Percentiles rank a stretch among this genome's conserved stretches.
Evolutionary conservation across 2,888 invertebrate genomes (phyloP).

Genomic region (Yponomeuta cagnagella): DNA sequence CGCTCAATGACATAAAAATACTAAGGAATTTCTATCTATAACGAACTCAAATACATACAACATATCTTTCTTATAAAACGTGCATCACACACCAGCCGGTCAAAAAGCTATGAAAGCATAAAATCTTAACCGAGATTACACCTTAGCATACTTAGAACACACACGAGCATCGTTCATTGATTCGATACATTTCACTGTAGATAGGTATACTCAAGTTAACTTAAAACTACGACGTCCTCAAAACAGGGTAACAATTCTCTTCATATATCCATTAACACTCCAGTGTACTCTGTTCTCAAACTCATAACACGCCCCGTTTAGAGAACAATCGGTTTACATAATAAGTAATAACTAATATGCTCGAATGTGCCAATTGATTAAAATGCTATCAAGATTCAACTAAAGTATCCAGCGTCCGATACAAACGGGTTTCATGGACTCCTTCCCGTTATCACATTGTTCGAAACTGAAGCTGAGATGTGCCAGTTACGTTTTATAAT

Average conservation of each 20-base stretch:
- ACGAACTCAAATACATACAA: neutral
- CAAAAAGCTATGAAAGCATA: conserved; percentile 63
- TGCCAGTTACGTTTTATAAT: no score
- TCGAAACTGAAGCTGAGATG: no score
- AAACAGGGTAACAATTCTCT: neutral
- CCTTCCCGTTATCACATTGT: no score
- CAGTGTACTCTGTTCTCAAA: neutral
- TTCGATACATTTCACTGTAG: neutral
- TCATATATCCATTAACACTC: neutral
- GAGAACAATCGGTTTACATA: neutral
- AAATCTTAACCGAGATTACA: conserved; percentile 63
- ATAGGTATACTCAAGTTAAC: neutral
- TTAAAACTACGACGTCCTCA: neutral
- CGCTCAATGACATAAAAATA: neutral
- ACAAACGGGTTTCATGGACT: neutral
- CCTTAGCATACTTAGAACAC: conserved; percentile 38
- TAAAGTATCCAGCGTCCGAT: neutral
- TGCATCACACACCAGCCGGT: conserved; percentile 63
- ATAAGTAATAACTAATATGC: neutral
- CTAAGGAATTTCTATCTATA: neutral
- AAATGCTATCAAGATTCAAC: neutral
- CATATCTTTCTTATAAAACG: conserved; percentile 6
- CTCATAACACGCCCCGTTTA: neutral
- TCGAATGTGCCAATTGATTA: conserved; percentile 12
- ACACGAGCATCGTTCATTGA: conserved; percentile 25